Conservation (phyloP, 1,140 invertebrate genomes). For the Elysia chlorotica region DNA sequence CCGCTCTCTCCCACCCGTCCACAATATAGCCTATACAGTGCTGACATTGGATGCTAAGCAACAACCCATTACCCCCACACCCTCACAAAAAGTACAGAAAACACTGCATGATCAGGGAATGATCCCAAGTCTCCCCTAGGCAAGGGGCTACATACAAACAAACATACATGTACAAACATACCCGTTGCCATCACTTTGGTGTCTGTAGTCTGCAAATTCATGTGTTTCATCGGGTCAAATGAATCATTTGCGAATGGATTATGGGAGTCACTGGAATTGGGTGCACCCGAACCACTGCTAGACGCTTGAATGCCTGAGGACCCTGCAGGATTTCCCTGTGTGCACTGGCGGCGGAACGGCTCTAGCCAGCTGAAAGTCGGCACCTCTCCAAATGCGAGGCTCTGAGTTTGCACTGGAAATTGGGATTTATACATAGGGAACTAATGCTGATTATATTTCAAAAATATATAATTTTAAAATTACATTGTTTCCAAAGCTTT, state of each 20-base stretch:
- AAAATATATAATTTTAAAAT: background rate
- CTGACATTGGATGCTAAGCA: too few species aligned
- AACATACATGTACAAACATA: too few species aligned
- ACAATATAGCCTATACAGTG: too few species aligned
- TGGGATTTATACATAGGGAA: too few species aligned
- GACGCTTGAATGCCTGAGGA: constrained; percentile 4
- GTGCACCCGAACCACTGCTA: too few species aligned
- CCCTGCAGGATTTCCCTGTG: background rate
- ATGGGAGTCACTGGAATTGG: too few species aligned
- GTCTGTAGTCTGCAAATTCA: constrained; percentile 45
- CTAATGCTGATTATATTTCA: constrained; percentile 14
- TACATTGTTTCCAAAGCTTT: background rate
- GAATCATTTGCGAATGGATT: constrained; percentile 52
- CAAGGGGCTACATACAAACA: too few species aligned
- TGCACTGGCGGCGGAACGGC: constrained; percentile 30
- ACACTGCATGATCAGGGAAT: background rate
- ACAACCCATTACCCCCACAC: background rate
- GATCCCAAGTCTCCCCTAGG: background rate
- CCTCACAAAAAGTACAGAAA: background rate
- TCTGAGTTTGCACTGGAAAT: constrained; percentile 52
- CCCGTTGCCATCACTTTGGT: constrained; percentile 64
- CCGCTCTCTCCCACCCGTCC: too few species aligned
- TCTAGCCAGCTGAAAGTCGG: constrained; percentile 60
- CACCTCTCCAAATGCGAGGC: constrained; percentile 52
- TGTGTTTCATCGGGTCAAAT: constrained; percentile 53